phyloP scores from a whole-genome alignment of 1,140 invertebrate genomes.

The Caenorhabditis elegans region WBcel235 BX284606.5:5315001-5315500 shows the following conservation, averaged over 20 bases:
- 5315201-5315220: conserved; percentile 2
- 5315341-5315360: conserved; percentile 19
- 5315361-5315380: too few relatives aligned
- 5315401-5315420: background rate
- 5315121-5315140: background rate
- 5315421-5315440: background rate
- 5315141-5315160: background rate
- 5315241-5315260: background rate
- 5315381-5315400: conserved; percentile 3
- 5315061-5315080: background rate
- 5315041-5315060: conserved; percentile 6
- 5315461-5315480: background rate
- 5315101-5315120: too few relatives aligned
- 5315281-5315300: background rate
- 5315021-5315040: background rate
- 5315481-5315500: background rate
- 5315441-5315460: conserved; percentile 13
- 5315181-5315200: conserved; percentile 23
- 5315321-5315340: background rate
- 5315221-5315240: background rate
- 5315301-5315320: background rate
- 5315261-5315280: background rate
- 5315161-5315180: conserved; percentile 4
- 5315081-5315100: too few relatives aligned
- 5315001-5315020: background rate